Conservation (phyloP, 2,888 invertebrate species). For the Lacanobia wlatinum region DNA sequence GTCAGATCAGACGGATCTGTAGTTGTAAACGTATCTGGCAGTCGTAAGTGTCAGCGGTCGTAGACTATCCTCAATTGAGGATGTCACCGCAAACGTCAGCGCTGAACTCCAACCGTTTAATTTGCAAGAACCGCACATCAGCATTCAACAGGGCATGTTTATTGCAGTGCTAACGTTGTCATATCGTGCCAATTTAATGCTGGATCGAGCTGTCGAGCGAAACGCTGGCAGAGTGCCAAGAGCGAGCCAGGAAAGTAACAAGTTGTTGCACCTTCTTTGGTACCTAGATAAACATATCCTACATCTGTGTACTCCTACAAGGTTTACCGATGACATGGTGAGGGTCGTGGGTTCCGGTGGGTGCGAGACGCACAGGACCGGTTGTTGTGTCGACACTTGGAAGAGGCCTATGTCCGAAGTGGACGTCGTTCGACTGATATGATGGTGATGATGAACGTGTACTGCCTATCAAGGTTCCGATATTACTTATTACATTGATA, state of each 20-base stretch:
- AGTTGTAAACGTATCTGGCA: not conserved
- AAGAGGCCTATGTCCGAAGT: no score
- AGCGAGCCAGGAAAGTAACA: not conserved
- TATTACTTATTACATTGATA: not conserved
- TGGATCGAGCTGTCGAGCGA: not conserved
- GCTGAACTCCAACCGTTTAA: not conserved
- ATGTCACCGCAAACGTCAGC: not conserved
- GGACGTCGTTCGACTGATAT: no score
- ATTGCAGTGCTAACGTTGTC: not conserved
- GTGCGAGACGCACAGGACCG: no score
- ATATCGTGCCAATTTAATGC: not conserved
- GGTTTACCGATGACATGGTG: no score
- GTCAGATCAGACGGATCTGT: not conserved
- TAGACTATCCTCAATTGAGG: not conserved
- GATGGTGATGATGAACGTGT: no score
- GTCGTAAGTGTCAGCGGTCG: not conserved
- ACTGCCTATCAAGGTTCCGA: no score
- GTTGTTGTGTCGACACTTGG: no score
- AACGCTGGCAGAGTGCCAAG: conserved; percentile 20
- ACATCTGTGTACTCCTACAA: no score
- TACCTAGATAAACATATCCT: not conserved
- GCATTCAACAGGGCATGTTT: not conserved
- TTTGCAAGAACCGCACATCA: not conserved
- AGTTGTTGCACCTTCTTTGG: not conserved
- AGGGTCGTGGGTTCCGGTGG: no score